Evolutionary conservation across 2,888 invertebrate species (phyloP), one percentile per base, ranked within the genome.

Genomic region (Sarcophaga subvicina): DNA sequence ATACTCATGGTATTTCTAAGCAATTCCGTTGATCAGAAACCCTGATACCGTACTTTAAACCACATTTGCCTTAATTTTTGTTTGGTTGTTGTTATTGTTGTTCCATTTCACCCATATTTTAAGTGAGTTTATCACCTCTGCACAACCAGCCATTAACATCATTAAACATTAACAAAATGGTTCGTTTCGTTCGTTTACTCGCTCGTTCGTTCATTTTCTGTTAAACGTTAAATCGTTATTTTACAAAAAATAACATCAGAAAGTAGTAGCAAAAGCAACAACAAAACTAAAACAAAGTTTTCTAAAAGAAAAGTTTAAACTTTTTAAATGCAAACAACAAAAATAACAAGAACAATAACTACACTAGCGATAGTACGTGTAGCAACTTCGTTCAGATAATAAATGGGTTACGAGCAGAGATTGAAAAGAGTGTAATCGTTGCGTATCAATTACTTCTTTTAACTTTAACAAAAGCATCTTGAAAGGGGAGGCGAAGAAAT

Each of bases 141-240:
- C 60, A 75, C 47, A 70, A 76, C 75, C 69, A 22, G 25, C 45
- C 70, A 81, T 76, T 69, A 70, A 81, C 75, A 76, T 75, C 22
- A 22, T 8, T 37, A 81, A 75, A 69, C 62, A 78, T 66, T 54
- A 83, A 78, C 49, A 78, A 72, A 60, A 0, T 37, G 10, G 8
- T 37, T 37, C 37, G 1, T 37, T 37, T 37, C 37, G 6, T 37
- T 37, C 37, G 8, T 37, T 37, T 2, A 10, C 10, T 37, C 8
- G 37, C 8, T 37, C 2, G 8, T 37, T 37, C 37, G 17, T 59
- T 17, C 10, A n/a, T 59, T 66, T 59, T 20, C 77, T 82, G 71
- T 66, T 66, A 77, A 77, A 76, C 37, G 62, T 77, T 78, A 12
- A 64, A 82, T 76, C 12, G 54, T 45, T 70, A 17, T 14, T 70